phyloP scores from a whole-genome alignment of 2,113 vertebrate species.

The Suricata suricatta region DNA sequence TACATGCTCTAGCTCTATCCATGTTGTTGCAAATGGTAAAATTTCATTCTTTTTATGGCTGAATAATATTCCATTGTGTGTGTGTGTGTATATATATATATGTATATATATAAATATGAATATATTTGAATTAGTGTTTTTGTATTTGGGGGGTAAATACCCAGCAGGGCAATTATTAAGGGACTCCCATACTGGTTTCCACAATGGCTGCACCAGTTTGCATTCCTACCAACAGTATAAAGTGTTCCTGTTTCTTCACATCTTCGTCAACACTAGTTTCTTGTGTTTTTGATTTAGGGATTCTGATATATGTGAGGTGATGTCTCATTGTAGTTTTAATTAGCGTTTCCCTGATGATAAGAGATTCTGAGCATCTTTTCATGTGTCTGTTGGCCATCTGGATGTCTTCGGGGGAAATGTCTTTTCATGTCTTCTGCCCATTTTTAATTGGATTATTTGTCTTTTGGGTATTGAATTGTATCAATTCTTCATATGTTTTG shows the following conservation, averaged over 20 bases:
- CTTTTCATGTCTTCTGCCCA: background rate
- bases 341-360: background rate
- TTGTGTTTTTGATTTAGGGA: background rate
- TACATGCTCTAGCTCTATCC: background rate
- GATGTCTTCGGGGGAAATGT: background rate
- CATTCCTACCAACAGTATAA: background rate
- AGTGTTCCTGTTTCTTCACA: background rate
- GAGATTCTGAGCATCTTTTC: background rate
- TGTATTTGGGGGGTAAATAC: background rate
- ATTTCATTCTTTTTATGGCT: background rate
- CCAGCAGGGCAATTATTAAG: background rate
- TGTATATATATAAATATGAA: background rate
- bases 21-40: background rate
- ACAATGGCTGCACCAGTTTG: background rate
- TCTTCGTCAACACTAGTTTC: background rate
- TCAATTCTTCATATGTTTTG: background rate
- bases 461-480: background rate
- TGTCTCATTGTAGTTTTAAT: background rate
- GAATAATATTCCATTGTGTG: background rate
- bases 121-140: background rate
- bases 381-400: background rate
- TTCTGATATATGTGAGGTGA: background rate
- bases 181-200: background rate
- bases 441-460: background rate
- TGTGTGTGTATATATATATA: background rate